phyloP scores from a whole-genome alignment of 2,113 vertebrate genomes.

The Psephotus haematonotus region DNA sequence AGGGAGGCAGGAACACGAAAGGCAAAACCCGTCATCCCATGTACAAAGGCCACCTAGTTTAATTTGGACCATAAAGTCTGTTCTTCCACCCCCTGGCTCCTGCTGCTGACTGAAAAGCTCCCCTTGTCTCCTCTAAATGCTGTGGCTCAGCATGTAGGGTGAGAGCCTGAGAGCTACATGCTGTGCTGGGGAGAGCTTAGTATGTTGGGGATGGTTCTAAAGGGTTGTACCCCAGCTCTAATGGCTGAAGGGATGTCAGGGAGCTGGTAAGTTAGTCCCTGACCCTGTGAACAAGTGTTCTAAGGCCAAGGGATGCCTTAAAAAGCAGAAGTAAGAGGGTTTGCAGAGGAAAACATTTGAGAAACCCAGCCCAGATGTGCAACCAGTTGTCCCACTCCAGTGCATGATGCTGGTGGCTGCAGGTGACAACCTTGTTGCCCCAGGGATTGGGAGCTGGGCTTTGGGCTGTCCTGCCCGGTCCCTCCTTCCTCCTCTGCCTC shows the following conservation, averaged over 20 bases:
- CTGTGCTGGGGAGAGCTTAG: not conserved
- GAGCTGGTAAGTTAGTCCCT: not conserved
- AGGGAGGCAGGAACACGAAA: not conserved
- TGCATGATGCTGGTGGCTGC: not conserved
- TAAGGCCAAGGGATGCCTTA: not conserved
- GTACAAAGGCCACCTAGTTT: no score
- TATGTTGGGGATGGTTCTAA: no score
- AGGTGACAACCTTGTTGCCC: not conserved
- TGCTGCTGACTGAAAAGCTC: not conserved
- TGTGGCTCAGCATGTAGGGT: not conserved
- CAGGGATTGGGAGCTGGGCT: not conserved
- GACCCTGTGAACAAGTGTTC: not conserved
- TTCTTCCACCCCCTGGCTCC: not conserved
- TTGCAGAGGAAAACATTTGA: rapidly evolving
- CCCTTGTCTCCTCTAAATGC: not conserved
- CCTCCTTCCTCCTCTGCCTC: not conserved
- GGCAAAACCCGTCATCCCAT: rapidly evolving
- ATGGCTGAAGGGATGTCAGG: no score
- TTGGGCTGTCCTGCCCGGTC: not conserved
- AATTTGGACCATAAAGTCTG: rapidly evolving
- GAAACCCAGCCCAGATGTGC: not conserved
- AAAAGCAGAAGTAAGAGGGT: not conserved
- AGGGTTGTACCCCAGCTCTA: not conserved
- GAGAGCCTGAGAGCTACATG: rapidly evolving
- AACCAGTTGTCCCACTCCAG: rapidly evolving